Base-by-base conservation (phyloP, 2,888 invertebrate genomes). In the Sinhomidia bicolor region DNA sequence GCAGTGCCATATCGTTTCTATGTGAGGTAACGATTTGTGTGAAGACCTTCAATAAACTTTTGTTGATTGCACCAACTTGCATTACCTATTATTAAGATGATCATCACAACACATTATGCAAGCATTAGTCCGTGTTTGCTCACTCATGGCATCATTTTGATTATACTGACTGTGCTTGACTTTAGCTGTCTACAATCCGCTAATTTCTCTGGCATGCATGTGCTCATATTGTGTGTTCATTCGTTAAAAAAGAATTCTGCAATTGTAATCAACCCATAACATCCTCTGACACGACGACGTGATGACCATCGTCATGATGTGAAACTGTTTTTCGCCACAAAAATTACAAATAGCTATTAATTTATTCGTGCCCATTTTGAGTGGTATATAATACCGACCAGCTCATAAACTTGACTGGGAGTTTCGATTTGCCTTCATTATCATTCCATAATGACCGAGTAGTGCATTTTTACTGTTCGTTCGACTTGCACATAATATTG, bases 341-440 rank as follows among this genome's bases (percentile, higher is more conserved):
- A 71, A 87, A 76, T 82, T 80, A 87, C 82, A 82, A 87, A 87
- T 76, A 81, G 65, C 87, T 87, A 87, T 87, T 87, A 87, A 87
- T 80, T 86, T 71, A 82, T 76, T 62, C 76, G 20, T 82, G 62
- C 65, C 47, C 74, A 32, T 76, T 62, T 81, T 87, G 87, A 87
- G 76, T 87, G 87, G 60, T 62, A 87, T 87, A 87, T 87, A 60
- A 82, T 62, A 23, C 62, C 17, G 65, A 32, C 76, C 29, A 23
- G n/a, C 60, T 82, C 87, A 65, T 87, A 87, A 87, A 60, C 82
- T 20, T 62, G 12, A 29, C 23, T 78, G n/a, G 62, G 65, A 51
- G 17, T 65, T 44, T 82, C 32, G 74, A 84, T 76, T 60, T 85
- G 47, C 44, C 78, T 62, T 85, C 85, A 85, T 85, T 85, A 78